Conservation (phyloP, 2,888 invertebrate species). For the Electrophaes corylata region DNA sequence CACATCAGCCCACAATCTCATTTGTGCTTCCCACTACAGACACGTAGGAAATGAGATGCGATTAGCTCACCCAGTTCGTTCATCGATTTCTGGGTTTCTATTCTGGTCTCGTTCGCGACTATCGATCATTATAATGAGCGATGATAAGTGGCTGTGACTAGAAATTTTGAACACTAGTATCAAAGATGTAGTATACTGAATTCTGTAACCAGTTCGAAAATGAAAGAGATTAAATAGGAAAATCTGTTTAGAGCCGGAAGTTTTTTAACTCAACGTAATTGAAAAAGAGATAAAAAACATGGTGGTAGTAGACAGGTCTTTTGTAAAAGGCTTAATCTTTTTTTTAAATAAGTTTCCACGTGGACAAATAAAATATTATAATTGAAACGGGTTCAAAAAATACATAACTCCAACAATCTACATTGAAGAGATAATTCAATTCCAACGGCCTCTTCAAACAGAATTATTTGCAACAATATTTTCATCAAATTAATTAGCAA, state of each 20-base stretch:
- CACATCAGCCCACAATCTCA: constrained; percentile 71
- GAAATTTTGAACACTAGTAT: constrained; percentile 1
- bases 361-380: constrained; percentile 39
- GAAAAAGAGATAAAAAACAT: constrained; percentile 30
- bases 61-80: constrained; percentile 62
- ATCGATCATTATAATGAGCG: constrained; percentile 21
- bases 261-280: constrained; percentile 27
- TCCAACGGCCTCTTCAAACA: constrained; percentile 25
- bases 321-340: constrained; percentile 30
- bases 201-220: neutral
- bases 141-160: constrained; percentile 16
- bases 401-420: constrained; percentile 22
- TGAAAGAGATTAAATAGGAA: neutral
- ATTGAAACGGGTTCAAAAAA: constrained; percentile 33
- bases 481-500: constrained; percentile 36
- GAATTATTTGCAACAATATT: constrained; percentile 31
- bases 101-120: constrained; percentile 20
- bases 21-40: constrained; percentile 71
- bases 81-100: constrained; percentile 26
- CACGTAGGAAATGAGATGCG: constrained; percentile 74
- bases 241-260: neutral
- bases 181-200: neutral
- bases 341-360: constrained; percentile 28
- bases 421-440: constrained; percentile 30
- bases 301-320: constrained; percentile 28